phyloP scores from a whole-genome alignment of 2,797 vertebrate species.

The Chanos chanos region DNA sequence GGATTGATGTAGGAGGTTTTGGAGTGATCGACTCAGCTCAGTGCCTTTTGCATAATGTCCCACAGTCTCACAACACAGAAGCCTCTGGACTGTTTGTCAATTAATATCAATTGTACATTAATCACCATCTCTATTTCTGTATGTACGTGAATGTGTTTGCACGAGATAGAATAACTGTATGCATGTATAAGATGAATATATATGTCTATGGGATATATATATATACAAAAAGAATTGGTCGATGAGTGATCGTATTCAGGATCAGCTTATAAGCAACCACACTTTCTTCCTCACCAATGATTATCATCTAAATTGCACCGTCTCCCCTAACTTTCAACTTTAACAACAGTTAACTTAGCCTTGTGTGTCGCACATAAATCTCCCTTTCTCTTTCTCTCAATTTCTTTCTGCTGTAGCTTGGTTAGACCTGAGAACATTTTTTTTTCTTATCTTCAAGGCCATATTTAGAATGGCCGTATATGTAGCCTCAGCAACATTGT shows the following conservation, averaged over 20 bases:
- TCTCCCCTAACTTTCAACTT: constrained; percentile 55
- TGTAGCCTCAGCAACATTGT: constrained; percentile 21
- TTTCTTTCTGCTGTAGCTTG: too few species aligned
- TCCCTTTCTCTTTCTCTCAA: background rate
- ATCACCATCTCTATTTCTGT: constrained; percentile 19
- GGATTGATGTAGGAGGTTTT: constrained; percentile 43
- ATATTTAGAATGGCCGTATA: constrained; percentile 20
- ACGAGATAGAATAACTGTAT: background rate
- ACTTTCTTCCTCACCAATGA: constrained; percentile 49
- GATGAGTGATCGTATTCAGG: constrained; percentile 25
- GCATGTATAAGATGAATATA: constrained; percentile 34
- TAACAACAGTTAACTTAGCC: constrained; percentile 27
- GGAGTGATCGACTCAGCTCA: constrained; percentile 40
- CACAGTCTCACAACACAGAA: constrained; percentile 31
- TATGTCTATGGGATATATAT: constrained; percentile 36
- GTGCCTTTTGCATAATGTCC: constrained; percentile 49
- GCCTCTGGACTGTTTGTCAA: constrained; percentile 30
- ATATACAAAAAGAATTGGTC: constrained; percentile 14
- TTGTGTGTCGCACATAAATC: too few species aligned
- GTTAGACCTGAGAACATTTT: too few species aligned
- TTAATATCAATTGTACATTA: constrained; percentile 20
- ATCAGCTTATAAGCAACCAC: constrained; percentile 36
- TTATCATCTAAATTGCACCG: constrained; percentile 76
- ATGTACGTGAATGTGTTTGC: constrained; percentile 21
- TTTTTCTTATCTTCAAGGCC: constrained; percentile 6